Evolutionary conservation across 2,797 vertebrate species (phyloP).

Genomic region (Catharus ustulatus): DNA sequence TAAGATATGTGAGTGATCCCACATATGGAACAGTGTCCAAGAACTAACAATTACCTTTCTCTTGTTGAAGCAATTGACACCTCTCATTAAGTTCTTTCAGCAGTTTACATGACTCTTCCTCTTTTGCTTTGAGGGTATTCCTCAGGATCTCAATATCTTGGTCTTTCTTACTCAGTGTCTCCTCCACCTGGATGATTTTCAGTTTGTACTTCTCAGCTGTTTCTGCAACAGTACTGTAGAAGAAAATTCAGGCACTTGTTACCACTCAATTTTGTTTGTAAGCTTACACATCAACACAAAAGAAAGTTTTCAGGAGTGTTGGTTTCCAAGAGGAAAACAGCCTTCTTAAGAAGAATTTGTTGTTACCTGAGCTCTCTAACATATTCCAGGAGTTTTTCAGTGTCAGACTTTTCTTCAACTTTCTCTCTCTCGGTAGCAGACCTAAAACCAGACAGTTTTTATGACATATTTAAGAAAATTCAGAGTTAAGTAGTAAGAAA

Average conservation of each 20-base stretch:
- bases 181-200: slow-evolving; percentile 75
- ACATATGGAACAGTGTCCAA: background rate
- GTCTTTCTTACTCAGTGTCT: slow-evolving; percentile 81
- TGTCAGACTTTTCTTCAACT: slow-evolving; percentile 73
- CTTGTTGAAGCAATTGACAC: slow-evolving; percentile 82
- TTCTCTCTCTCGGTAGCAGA: slow-evolving; percentile 68
- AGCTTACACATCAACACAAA: background rate
- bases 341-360: background rate
- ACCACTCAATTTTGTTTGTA: background rate
- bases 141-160: slow-evolving; percentile 79
- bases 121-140: slow-evolving; percentile 80
- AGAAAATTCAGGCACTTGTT: background rate
- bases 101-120: slow-evolving; percentile 80
- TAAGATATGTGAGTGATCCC: background rate
- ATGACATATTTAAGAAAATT: background rate
- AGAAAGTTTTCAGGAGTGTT: background rate
- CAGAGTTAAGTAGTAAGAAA: background rate
- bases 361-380: slow-evolving; percentile 78
- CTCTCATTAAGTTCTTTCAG: slow-evolving; percentile 82
- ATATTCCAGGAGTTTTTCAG: slow-evolving; percentile 74
- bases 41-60: slow-evolving; percentile 81
- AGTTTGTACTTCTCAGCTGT: slow-evolving; percentile 78
- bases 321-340: background rate
- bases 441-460: slow-evolving; percentile 40
- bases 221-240: slow-evolving; percentile 76